Base-by-base conservation (phyloP, 2,797 vertebrate genomes). In the Lophotriccus pileatus region DNA sequence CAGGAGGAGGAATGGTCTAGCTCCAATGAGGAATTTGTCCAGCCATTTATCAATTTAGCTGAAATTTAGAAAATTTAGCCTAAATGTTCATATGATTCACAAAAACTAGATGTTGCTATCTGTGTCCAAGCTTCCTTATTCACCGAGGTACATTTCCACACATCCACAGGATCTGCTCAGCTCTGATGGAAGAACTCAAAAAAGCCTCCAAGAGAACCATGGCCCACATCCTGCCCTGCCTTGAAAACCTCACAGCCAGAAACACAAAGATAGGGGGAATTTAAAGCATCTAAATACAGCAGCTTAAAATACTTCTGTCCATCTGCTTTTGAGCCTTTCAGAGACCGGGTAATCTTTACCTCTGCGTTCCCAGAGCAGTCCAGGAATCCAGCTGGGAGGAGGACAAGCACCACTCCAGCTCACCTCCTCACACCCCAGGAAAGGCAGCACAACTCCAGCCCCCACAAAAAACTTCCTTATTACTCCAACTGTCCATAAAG, bases 381-480 rank as follows among this genome's bases (percentile, higher is more conserved):
- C 68, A 16, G 0, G 39, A 56, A 44, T 30, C 28, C 6, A 1
- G 34, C 17, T 0, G 0, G 44, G 47, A 76, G 56, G 27, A n/a
- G n/a, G 78, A 43, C 21, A 11, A 79, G 49, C 69, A 62, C 7
- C 53, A n/a, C 5, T 27, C 55, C 77, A 37, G 66, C 60, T 46
- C 32, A 37, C 12, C 47, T 63, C 58, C 34, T 59, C 60, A 19
- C 73, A 39, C 19, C 28, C 32, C 1, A 0, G 10, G 10, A 63
- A 63, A 58, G 13, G 12, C 75, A 77, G 56, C 72, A 18, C 47
- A 60, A 10, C 63, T 70, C 44, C 64, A 72, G 62, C 69, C 43
- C 60, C 21, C n/a, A 10, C 72, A 41, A 46, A 14, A 84, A 88
- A 76, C 92, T 84, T 94, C 94, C 93, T 94, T 73, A 76, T 84